Evolutionary conservation across 2,888 invertebrate genomes (phyloP).

Genomic region (Thymelicus acteon): DNA sequence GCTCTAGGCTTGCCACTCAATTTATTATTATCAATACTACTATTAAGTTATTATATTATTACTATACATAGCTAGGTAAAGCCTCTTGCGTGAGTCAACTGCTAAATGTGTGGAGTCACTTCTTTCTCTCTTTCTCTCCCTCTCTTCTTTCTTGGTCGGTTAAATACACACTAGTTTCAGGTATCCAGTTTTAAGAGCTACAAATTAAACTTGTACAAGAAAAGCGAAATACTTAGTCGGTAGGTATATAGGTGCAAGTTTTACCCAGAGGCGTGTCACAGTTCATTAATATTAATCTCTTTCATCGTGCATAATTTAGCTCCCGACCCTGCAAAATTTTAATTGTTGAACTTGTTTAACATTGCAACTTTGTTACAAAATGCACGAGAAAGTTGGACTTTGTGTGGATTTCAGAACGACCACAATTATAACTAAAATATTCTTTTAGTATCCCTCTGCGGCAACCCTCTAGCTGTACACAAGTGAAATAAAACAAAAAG

Average conservation of each 20-base stretch:
- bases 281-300: conserved; percentile 82
- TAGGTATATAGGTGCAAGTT: conserved; percentile 53
- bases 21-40: too few relatives aligned
- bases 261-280: conserved; percentile 71
- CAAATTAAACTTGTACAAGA: conserved; percentile 40
- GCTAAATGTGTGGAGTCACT: too few relatives aligned
- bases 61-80: too few relatives aligned
- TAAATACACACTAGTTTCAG: too few relatives aligned
- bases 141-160: too few relatives aligned
- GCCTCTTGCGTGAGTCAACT: too few relatives aligned
- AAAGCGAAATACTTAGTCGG: conserved; percentile 35
- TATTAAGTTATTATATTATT: too few relatives aligned
- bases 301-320: conserved; percentile 78
- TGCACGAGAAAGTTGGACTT: conserved; percentile 36
- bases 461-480: background rate
- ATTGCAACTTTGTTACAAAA: conserved; percentile 58
- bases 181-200: background rate
- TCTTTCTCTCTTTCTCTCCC: too few relatives aligned
- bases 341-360: conserved; percentile 69
- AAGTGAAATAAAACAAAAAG: background rate
- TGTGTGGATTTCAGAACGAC: conserved; percentile 12
- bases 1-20: too few relatives aligned
- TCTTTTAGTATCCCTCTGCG: conserved; percentile 13
- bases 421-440: conserved; percentile 16
- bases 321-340: conserved; percentile 70